These are phyloP conservation scores for Goniozus legneri DNA, from an alignment of 1,140 invertebrate species.

Conservation along the genomic window DNA sequence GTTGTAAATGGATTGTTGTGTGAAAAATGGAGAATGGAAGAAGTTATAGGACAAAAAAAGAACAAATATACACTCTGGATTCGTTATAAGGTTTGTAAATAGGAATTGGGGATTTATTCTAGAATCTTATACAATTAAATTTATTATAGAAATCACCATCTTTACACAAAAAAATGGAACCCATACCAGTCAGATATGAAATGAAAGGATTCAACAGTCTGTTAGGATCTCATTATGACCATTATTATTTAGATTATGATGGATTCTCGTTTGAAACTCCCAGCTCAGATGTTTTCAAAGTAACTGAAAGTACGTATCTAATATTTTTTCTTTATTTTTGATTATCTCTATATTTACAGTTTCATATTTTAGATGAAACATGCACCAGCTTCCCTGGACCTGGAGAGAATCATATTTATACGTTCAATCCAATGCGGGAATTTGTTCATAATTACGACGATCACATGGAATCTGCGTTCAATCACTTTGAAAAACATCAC, in stretches of 20 bases:
- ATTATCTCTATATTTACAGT: slow-evolving; percentile 4
- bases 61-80: slow-evolving; percentile 88
- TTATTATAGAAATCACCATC: slow-evolving; percentile 36
- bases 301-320: slow-evolving; percentile 57
- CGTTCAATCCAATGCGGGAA: slow-evolving; percentile 92
- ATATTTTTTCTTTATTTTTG: slow-evolving; percentile 8
- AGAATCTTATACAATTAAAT: background rate
- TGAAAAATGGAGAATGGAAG: slow-evolving; percentile 72
- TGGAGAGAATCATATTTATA: slow-evolving; percentile 70
- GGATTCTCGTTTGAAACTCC: slow-evolving; percentile 69
- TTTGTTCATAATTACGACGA: slow-evolving; percentile 71
- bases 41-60: slow-evolving; percentile 69
- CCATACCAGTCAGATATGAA: slow-evolving; percentile 77
- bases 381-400: slow-evolving; percentile 87
- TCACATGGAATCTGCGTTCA: slow-evolving; percentile 77
- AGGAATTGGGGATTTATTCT: background rate
- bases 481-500: slow-evolving; percentile 73
- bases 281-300: slow-evolving; percentile 65
- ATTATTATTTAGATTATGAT: slow-evolving; percentile 86
- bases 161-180: slow-evolving; percentile 44
- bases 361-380: slow-evolving; percentile 62
- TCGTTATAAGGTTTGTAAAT: slow-evolving; percentile 59
- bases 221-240: slow-evolving; percentile 92
- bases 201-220: slow-evolving; percentile 91
- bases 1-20: slow-evolving; percentile 62